phyloP scores from a whole-genome alignment of 2,888 invertebrate genomes.

The Therioaphis trifolii region DNA sequence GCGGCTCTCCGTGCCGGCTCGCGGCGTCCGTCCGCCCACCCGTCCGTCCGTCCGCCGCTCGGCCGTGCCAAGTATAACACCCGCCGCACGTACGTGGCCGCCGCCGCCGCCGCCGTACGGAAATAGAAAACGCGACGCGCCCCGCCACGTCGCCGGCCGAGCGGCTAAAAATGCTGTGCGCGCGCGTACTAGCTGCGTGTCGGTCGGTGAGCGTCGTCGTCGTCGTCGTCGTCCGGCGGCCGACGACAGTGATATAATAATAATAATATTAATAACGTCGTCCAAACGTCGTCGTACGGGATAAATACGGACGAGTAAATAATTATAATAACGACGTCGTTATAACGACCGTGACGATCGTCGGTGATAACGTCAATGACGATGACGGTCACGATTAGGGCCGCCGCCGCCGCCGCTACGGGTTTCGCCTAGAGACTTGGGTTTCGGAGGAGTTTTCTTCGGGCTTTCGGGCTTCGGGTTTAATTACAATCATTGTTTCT shows the following conservation, averaged over 20 bases:
- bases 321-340: too few species aligned
- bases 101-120: neutral
- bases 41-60: neutral
- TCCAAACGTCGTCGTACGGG: neutral
- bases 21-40: neutral
- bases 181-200: neutral
- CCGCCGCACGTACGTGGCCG: neutral
- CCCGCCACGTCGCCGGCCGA: conserved; percentile 15
- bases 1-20: neutral
- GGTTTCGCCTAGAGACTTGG: too few species aligned
- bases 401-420: too few species aligned
- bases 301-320: too few species aligned
- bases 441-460: too few species aligned
- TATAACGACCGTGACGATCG: too few species aligned
- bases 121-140: conserved; percentile 48
- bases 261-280: neutral
- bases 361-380: too few species aligned
- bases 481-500: too few species aligned
- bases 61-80: conserved; percentile 15
- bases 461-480: too few species aligned
- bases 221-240: neutral
- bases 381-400: too few species aligned
- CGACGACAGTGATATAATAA: conserved; percentile 5
- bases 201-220: too few species aligned
- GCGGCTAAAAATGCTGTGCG: conserved; percentile 43